phyloP scores from a whole-genome alignment of 1,140 invertebrate genomes.

The Drosophila parabipectinata region DNA sequence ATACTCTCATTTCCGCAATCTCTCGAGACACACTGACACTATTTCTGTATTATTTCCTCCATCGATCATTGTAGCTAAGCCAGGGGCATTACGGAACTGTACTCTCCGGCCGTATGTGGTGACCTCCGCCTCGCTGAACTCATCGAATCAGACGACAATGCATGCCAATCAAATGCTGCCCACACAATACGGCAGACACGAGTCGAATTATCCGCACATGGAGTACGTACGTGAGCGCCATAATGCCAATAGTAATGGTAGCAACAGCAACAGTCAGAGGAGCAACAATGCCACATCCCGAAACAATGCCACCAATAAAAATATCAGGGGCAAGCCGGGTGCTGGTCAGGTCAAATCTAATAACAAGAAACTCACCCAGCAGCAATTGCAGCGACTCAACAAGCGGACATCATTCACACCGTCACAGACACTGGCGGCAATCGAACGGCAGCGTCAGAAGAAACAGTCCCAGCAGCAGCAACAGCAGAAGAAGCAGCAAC shows the following conservation, averaged over 20 bases:
- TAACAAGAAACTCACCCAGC: constrained; percentile 70
- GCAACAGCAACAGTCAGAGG: constrained; percentile 11
- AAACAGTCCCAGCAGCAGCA: constrained; percentile 46
- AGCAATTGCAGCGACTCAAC: constrained; percentile 77
- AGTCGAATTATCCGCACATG: constrained; percentile 84
- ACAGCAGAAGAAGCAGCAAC: constrained; percentile 18
- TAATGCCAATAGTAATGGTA: constrained; percentile 33
- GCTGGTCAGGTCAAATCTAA: constrained; percentile 70
- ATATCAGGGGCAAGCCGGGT: constrained; percentile 59
- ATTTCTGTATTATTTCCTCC: constrained; percentile 2
- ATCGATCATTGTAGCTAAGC: constrained; percentile 86
- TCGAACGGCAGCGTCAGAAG: constrained; percentile 69
- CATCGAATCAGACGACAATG: constrained; percentile 84
- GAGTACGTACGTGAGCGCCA: constrained; percentile 84
- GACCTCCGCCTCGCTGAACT: constrained; percentile 82
- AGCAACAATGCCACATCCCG: constrained; percentile 48
- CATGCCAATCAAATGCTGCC: constrained; percentile 83
- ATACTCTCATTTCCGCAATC: too few species aligned
- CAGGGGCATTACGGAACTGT: constrained; percentile 92
- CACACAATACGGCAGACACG: constrained; percentile 83
- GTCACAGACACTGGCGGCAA: constrained; percentile 75
- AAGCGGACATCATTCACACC: constrained; percentile 83
- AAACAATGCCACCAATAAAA: constrained; percentile 65
- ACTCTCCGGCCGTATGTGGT: constrained; percentile 87
- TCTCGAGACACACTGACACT: too few species aligned